Evolutionary conservation across 2,888 invertebrate species (phyloP).

Genomic region (Parascotia fuliginaria): DNA sequence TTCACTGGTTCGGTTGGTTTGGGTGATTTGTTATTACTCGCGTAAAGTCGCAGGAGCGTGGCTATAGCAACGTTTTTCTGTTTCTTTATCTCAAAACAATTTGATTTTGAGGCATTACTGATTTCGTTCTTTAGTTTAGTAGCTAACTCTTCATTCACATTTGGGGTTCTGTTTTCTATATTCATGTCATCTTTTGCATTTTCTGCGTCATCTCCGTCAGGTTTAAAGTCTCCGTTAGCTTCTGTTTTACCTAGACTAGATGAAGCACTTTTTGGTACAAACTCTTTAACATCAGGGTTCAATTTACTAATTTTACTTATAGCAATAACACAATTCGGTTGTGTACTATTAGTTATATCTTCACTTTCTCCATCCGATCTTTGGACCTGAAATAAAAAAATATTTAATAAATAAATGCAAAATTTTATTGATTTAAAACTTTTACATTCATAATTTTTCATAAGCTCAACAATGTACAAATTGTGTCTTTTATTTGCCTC

Average conservation of each 20-base stretch:
- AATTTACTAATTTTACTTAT: conserved; percentile 55
- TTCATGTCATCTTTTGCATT: not conserved
- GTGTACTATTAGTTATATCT: not conserved
- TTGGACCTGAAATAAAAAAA: conserved; percentile 36
- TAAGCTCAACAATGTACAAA: too few relatives aligned
- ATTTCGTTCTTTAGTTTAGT: conserved; percentile 55
- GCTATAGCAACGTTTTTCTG: conserved; percentile 67
- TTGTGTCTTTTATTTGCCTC: too few relatives aligned
- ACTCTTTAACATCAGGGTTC: conserved; percentile 63
- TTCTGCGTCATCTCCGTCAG: not conserved
- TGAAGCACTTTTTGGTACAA: conserved; percentile 47
- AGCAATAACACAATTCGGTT: conserved; percentile 13
- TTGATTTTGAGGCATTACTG: conserved; percentile 42
- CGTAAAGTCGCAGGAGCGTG: conserved; percentile 56
- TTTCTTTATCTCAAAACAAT: conserved; percentile 47
- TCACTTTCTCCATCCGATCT: conserved; percentile 13
- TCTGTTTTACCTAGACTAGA: conserved; percentile 5
- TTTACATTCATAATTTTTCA: too few relatives aligned
- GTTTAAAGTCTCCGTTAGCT: not conserved
- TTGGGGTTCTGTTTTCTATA: conserved; percentile 9
- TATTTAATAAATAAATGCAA: not conserved
- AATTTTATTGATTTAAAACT: too few relatives aligned
- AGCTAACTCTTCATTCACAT: conserved; percentile 33
- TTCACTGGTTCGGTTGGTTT: conserved; percentile 35
- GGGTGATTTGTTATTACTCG: conserved; percentile 18